Evolutionary conservation across 2,113 vertebrate genomes (phyloP).

Genomic region (Laticauda laticaudata): DNA sequence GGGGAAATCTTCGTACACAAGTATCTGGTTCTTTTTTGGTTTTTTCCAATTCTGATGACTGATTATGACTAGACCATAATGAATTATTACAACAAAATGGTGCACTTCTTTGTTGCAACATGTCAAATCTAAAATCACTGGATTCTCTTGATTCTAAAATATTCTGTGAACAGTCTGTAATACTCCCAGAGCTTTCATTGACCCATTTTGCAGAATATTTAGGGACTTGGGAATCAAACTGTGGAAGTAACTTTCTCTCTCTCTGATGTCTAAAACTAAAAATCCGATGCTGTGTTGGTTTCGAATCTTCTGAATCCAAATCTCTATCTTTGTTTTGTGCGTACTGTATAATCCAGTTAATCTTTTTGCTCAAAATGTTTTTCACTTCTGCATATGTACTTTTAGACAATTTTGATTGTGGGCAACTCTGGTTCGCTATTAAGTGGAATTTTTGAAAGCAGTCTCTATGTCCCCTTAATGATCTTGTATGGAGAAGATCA

Average conservation of each 20-base stretch:
- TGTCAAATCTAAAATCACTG: slow-evolving; percentile 70
- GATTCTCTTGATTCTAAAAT: slow-evolving; percentile 75
- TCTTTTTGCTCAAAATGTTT: slow-evolving; percentile 89
- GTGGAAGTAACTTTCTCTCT: slow-evolving; percentile 82
- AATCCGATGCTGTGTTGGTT: slow-evolving; percentile 73
- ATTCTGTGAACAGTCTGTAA: slow-evolving; percentile 73
- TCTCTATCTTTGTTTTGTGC: slow-evolving; percentile 91
- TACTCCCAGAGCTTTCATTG: slow-evolving; percentile 60
- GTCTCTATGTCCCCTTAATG: slow-evolving; percentile 92
- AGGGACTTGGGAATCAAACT: slow-evolving; percentile 89
- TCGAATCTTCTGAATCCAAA: slow-evolving; percentile 77
- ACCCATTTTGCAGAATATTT: slow-evolving; percentile 88
- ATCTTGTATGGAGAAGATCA: slow-evolving; percentile 85
- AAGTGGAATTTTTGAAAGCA: slow-evolving; percentile 98
- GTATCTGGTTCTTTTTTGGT: slow-evolving; percentile 47
- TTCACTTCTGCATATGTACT: slow-evolving; percentile 93
- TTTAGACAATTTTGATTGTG: slow-evolving; percentile 83
- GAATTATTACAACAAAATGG: slow-evolving; percentile 62
- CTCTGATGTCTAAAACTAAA: slow-evolving; percentile 83
- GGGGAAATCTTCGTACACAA: slow-evolving; percentile 47
- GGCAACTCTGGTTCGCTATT: slow-evolving; percentile 95
- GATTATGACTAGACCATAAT: slow-evolving; percentile 71
- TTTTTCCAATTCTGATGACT: slow-evolving; percentile 66
- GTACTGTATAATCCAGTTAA: slow-evolving; percentile 92
- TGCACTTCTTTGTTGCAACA: slow-evolving; percentile 67